A percentile compares a stretch with the other conserved stretches of the same genome.
These are phyloP conservation scores for Lerema accius DNA, from an alignment of 1,140 invertebrate genomes.

Conservation along the genomic window DNA sequence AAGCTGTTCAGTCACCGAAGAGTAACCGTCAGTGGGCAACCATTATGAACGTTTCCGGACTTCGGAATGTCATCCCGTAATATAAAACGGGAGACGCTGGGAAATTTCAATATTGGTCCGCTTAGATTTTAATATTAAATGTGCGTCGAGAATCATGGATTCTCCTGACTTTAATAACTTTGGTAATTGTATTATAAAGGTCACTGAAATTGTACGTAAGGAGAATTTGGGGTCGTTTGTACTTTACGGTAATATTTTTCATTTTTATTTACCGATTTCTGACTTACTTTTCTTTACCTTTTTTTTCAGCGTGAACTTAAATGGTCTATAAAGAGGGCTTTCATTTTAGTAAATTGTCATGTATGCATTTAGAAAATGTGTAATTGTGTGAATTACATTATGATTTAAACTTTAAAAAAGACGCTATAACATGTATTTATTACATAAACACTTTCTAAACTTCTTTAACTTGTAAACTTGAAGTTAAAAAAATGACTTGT, in stretches of 20 bases:
- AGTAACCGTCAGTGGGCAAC: background rate
- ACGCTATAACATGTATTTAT: too few species aligned
- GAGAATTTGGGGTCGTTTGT: background rate
- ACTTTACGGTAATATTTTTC: background rate
- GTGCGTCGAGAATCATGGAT: conserved; percentile 5
- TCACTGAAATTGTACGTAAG: background rate
- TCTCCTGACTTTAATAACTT: conserved; percentile 1
- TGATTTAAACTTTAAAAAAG: too few species aligned
- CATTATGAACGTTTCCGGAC: conserved; percentile 24
- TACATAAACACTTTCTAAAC: too few species aligned
- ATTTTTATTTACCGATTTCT: background rate
- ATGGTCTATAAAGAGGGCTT: too few species aligned
- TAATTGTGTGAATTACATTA: too few species aligned
- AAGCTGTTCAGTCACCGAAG: background rate
- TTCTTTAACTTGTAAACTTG: too few species aligned
- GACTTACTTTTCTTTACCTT: too few species aligned
- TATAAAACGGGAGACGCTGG: conserved; percentile 58
- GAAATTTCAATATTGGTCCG: conserved; percentile 56
- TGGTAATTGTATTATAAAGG: conserved; percentile 2
- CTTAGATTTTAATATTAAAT: conserved; percentile 32
- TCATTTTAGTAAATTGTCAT: too few species aligned
- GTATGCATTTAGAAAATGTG: too few species aligned
- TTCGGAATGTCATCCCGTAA: conserved; percentile 53
- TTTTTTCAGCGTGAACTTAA: too few species aligned
- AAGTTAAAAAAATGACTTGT: too few species aligned